These are phyloP conservation scores for Excalfactoria chinensis DNA, from an alignment of 2,113 vertebrate genomes.

Conservation along the genomic window DNA sequence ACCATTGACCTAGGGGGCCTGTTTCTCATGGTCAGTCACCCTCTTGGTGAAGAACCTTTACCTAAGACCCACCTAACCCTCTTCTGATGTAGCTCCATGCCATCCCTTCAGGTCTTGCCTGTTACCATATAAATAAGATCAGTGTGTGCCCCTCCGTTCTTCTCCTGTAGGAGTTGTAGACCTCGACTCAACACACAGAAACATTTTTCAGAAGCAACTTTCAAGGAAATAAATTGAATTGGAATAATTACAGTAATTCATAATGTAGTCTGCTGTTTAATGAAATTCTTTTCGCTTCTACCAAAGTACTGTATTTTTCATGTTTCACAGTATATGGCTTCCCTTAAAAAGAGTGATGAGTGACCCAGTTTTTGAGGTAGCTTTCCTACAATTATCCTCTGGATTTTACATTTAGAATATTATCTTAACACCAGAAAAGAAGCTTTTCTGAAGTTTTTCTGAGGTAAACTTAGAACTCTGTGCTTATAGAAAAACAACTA, in stretches of 20 bases:
- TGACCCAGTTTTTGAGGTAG: conserved; percentile 63
- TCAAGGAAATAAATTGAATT: not conserved
- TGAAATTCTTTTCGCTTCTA: not conserved
- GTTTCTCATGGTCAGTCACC: not conserved
- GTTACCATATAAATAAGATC: not conserved
- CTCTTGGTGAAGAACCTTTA: not conserved
- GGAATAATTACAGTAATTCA: not conserved
- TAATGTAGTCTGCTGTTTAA: not conserved
- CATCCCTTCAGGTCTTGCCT: not conserved
- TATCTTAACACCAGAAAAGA: conserved; percentile 71
- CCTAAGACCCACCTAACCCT: not conserved
- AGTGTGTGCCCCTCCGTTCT: not conserved
- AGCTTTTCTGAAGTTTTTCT: conserved; percentile 50
- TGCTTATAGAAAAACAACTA: conserved; percentile 18
- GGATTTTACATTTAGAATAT: conserved; percentile 67
- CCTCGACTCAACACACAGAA: not conserved
- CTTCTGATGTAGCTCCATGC: not conserved
- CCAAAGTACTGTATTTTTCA: not conserved
- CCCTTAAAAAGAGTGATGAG: conserved; percentile 6
- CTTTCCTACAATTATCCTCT: conserved; percentile 51
- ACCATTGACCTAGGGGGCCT: not conserved
- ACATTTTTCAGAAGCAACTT: not conserved
- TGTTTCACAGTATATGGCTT: not conserved
- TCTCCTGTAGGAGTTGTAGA: not conserved
- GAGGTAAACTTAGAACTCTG: conserved; percentile 46